Evolutionary conservation across 2,797 vertebrate species (phyloP).

Genomic region (Mycteria americana): DNA sequence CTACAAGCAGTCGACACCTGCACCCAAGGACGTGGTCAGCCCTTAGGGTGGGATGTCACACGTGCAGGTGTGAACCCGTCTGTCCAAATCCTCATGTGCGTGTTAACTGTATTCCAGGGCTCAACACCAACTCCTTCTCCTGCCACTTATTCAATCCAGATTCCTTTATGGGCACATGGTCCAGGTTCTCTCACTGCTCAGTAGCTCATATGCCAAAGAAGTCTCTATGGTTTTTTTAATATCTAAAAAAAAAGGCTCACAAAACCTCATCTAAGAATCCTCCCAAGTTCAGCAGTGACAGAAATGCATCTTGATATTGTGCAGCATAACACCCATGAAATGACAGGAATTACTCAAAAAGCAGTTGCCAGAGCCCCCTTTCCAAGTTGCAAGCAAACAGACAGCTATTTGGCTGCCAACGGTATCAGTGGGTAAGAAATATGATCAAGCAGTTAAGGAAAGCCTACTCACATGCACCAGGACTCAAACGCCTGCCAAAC

Average conservation of each 20-base stretch:
- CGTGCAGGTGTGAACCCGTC: rapidly evolving
- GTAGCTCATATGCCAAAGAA: background rate
- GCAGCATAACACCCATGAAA: background rate
- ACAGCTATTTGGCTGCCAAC: background rate
- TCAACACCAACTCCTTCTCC: background rate
- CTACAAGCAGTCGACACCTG: background rate
- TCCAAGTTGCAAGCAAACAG: background rate
- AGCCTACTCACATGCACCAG: background rate
- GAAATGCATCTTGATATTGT: background rate
- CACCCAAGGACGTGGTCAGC: rapidly evolving
- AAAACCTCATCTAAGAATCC: background rate
- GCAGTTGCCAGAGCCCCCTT: background rate
- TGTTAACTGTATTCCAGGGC: too few relatives aligned
- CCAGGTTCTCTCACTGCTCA: background rate
- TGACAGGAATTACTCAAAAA: background rate
- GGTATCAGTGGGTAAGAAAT: background rate
- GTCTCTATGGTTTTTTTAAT: background rate
- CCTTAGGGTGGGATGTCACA: too few relatives aligned
- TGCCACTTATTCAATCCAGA: background rate
- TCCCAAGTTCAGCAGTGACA: background rate
- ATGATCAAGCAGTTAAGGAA: background rate
- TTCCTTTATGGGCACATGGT: background rate
- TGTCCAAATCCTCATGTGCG: background rate
- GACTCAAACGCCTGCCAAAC: background rate
- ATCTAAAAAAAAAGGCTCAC: background rate